phyloP scores from a whole-genome alignment of 1,140 invertebrate genomes.

The Trichonephila clavipes region DNA sequence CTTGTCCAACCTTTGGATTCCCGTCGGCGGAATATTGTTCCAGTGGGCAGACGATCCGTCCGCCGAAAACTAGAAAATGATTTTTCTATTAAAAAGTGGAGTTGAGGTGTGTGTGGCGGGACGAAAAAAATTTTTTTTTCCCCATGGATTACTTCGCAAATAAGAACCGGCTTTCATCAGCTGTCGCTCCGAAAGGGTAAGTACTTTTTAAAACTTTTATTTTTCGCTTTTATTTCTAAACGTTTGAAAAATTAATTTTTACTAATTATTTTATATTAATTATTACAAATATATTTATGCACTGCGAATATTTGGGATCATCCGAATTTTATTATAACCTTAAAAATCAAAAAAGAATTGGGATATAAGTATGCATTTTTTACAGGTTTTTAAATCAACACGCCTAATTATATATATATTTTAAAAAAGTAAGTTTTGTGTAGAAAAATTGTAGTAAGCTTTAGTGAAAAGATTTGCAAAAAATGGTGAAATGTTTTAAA shows the following conservation, averaged over 20 bases:
- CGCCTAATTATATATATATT: too few species aligned
- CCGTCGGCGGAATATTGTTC: neutral
- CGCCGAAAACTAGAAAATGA: slow-evolving; percentile 10
- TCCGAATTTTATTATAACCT: too few species aligned
- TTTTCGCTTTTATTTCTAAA: neutral
- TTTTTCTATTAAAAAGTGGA: neutral
- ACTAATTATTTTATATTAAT: too few species aligned
- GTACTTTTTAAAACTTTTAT: neutral
- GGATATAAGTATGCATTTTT: too few species aligned
- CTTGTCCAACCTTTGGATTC: slow-evolving; percentile 43
- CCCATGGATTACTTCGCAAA: neutral
- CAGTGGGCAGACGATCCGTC: slow-evolving; percentile 29
- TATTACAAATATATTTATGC: too few species aligned
- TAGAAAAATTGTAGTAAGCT: too few species aligned
- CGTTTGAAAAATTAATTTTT: neutral
- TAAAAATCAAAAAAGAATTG: too few species aligned
- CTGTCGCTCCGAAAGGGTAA: neutral
- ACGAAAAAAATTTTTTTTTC: neutral
- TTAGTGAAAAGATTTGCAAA: too few species aligned
- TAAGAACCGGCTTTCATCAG: neutral
- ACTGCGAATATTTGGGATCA: too few species aligned
- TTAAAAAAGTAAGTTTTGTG: too few species aligned
- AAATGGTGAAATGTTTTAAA: too few species aligned
- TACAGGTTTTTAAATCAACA: too few species aligned
- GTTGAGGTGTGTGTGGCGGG: neutral